Percentiles rank a stretch among this genome's conserved stretches.
phyloP scores from a whole-genome alignment of 2,888 invertebrate species.

The Folsomia manolachei region DNA sequence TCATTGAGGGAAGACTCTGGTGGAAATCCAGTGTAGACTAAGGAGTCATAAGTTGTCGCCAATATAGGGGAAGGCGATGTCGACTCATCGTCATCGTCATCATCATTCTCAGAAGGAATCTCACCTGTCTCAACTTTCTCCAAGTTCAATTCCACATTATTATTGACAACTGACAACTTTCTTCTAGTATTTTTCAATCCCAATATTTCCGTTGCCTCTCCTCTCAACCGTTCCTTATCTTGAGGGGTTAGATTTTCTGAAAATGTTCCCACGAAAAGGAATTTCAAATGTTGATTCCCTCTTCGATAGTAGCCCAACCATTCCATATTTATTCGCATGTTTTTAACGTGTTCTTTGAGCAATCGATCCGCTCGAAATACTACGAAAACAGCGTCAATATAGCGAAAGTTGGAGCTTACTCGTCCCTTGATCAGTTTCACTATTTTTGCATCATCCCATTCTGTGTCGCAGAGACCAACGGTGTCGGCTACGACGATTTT shows the following conservation, averaged over 20 bases:
- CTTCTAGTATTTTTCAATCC: background rate
- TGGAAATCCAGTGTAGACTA: conserved; percentile 16
- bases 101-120: background rate
- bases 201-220: conserved; percentile 8
- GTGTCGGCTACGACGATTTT: conserved; percentile 23
- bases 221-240: background rate
- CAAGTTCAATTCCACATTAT: background rate
- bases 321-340: conserved; percentile 9
- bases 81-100: background rate
- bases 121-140: background rate
- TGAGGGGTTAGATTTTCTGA: background rate
- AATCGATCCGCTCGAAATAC: conserved; percentile 17
- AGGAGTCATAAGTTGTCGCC: background rate
- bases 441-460: conserved; percentile 21
- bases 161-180: background rate
- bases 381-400: conserved; percentile 13
- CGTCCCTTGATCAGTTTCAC: conserved; percentile 16
- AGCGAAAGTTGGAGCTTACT: conserved; percentile 17
- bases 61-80: too few relatives aligned
- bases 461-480: conserved; percentile 21
- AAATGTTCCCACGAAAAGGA: conserved; percentile 14
- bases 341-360: conserved; percentile 8
- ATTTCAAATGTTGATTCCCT: conserved; percentile 5
- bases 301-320: conserved; percentile 7
- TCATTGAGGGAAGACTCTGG: conserved; percentile 11